Evolutionary conservation across 2,797 vertebrate genomes (phyloP).

Genomic region (Iguana delicatissima): DNA sequence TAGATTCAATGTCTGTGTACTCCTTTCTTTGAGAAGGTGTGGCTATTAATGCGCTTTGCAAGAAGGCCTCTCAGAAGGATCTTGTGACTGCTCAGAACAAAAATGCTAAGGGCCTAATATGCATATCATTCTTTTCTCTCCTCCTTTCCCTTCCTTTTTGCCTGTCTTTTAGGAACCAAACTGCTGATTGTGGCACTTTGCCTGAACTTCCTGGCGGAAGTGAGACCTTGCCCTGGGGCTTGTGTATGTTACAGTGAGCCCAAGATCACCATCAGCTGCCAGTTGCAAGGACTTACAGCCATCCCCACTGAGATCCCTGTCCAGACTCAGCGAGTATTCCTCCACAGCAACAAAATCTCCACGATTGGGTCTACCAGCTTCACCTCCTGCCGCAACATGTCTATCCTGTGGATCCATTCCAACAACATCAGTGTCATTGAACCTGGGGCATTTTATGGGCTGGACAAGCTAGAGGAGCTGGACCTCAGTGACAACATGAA

Average conservation of each 20-base stretch:
- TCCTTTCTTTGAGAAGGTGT: neutral
- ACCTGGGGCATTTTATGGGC: conserved; percentile 89
- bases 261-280: conserved; percentile 94
- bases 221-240: conserved; percentile 90
- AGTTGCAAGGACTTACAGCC: conserved; percentile 94
- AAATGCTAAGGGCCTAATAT: conserved; percentile 47
- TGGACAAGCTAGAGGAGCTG: conserved; percentile 93
- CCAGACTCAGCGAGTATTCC: conserved; percentile 95
- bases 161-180: conserved; percentile 84
- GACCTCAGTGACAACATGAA: conserved; percentile 96
- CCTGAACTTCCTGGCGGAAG: conserved; percentile 89
- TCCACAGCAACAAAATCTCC: conserved; percentile 94
- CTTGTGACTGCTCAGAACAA: conserved; percentile 37
- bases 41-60: neutral
- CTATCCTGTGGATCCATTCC: conserved; percentile 97
- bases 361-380: conserved; percentile 92
- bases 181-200: conserved; percentile 94
- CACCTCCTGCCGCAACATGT: conserved; percentile 94
- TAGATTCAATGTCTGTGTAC: conserved; percentile 22
- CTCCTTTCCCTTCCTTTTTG: neutral
- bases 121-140: conserved; percentile 29
- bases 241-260: conserved; percentile 97
- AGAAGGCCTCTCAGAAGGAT: conserved; percentile 28
- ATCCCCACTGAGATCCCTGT: conserved; percentile 93
- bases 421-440: conserved; percentile 96